phyloP scores from a whole-genome alignment of 2,797 vertebrate genomes.

The Danio choprae region DNA sequence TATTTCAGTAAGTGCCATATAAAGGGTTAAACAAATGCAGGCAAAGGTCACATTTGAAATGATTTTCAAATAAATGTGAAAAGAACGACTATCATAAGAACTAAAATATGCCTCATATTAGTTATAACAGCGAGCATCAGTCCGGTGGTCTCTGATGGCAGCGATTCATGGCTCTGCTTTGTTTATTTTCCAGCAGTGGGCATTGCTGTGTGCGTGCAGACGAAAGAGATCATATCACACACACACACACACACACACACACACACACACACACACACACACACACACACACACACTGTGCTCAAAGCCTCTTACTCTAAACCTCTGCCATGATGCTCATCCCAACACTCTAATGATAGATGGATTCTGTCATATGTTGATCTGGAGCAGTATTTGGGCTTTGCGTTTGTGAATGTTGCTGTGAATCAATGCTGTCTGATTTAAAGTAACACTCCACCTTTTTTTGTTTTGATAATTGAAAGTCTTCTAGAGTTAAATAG shows the following conservation, averaged over 20 bases:
- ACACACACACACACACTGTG: neutral
- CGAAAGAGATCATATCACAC: constrained; percentile 3
- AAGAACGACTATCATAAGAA: neutral
- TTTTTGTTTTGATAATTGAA: no score
- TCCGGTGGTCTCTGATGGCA: neutral
- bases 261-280: constrained; percentile 16
- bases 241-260: neutral
- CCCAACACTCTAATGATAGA: no score
- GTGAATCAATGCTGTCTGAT: no score
- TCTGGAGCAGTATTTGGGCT: no score
- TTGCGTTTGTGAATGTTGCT: no score
- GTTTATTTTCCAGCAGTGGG: constrained; percentile 24
- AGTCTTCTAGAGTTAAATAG: no score
- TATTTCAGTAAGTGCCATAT: no score
- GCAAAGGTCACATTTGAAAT: neutral
- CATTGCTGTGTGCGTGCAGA: constrained; percentile 16
- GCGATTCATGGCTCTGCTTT: neutral
- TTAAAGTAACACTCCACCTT: no score
- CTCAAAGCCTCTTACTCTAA: no score
- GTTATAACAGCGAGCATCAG: neutral
- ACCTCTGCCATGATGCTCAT: no score
- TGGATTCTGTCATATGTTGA: no score
- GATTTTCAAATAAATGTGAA: neutral
- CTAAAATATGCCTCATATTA: neutral
- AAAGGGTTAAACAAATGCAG: no score